Base-by-base conservation (phyloP, 2,888 invertebrate genomes). In the Stenoptilia bipunctidactyla region DNA sequence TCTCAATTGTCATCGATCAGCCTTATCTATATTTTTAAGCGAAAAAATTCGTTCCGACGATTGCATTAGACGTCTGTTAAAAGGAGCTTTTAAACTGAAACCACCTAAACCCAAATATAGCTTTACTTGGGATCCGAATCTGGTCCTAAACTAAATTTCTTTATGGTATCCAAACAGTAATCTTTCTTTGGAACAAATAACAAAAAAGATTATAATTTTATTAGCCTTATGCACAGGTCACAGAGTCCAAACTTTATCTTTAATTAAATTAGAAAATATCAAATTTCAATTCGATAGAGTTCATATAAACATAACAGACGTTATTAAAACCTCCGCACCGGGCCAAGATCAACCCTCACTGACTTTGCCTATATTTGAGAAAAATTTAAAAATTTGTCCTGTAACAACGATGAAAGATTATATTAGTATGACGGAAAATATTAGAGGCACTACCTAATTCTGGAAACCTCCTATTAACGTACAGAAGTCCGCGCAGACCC, bases 191-290 rank as follows among this genome's bases (percentile, higher is more conserved):
- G 40, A 42, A 41, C 38, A 41, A 37, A 34, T 46, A 2, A 43
- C 46, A 9, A 45, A 47, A 36, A 37, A 34, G 13, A 13, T 34
- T 34, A 14, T 34, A 5, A 13, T 34, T 34, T 34, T 34, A 14
- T 34, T 34, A 14, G 13, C 34, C 13, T 14, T 34, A 2, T 34
- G 34, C 14, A 34, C 50, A 2, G 52, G 46, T 1, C 51, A 52
- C 1, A 37, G 49, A 6, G 44, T 46, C 0, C 52, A 53, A 38
- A 52, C 53, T 1, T 34, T 55, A 0, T 41, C 47, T 0, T 13
- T 46, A 3, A 52, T 50, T 9, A 51, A 48, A 38, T 3, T 49
- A 2, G 33, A 39, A 8, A 49, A 52, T 35, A 49, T 54, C 1
- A n/a, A 5, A 5, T 36, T 45, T 6, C 12, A 9, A 1, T 1